phyloP scores from a whole-genome alignment of 1,140 invertebrate genomes.

The Drosophila seguyi region DNA sequence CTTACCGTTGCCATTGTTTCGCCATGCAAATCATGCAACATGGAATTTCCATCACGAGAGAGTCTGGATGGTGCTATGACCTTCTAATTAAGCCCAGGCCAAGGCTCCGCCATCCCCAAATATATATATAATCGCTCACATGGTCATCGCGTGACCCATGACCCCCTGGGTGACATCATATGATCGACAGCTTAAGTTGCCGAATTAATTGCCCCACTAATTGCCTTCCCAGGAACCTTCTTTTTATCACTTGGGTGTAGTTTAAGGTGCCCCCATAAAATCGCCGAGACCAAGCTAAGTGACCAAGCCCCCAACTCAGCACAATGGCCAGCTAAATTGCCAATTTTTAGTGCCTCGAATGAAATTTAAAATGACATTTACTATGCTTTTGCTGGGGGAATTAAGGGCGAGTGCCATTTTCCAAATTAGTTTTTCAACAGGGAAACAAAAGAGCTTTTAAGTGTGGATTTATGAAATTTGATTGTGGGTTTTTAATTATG shows the following conservation, averaged over 20 bases:
- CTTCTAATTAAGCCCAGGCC: constrained; percentile 22
- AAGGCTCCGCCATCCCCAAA: constrained; percentile 24
- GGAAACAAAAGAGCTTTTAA: constrained; percentile 11
- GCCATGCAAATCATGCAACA: constrained; percentile 61
- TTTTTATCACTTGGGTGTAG: constrained; percentile 66
- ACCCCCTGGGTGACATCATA: constrained; percentile 63
- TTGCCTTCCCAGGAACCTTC: constrained; percentile 51
- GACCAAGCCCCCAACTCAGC: constrained; percentile 16
- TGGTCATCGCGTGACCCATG: constrained; percentile 42
- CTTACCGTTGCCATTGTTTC: constrained; percentile 48
- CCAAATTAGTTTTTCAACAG: constrained; percentile 48
- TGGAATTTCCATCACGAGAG: constrained; percentile 41
- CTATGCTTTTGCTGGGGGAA: constrained; percentile 2
- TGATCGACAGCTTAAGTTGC: constrained; percentile 40
- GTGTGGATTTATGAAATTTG: constrained; percentile 18
- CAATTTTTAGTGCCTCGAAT: constrained; percentile 71
- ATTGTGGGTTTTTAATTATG: constrained; percentile 27
- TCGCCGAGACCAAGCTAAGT: constrained; percentile 22
- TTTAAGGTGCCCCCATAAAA: constrained; percentile 58
- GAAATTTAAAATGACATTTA: constrained; percentile 66
- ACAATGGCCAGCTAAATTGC: constrained; percentile 58
- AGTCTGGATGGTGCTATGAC: constrained; percentile 21
- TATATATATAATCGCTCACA: constrained; percentile 30
- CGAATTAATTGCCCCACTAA: constrained; percentile 71
- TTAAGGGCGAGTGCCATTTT: constrained; percentile 55